A percentile compares a stretch with the other conserved stretches of the same genome.
Evolutionary conservation across 2,888 invertebrate species (phyloP).

Genomic region (Leptopterna dolabrata): DNA sequence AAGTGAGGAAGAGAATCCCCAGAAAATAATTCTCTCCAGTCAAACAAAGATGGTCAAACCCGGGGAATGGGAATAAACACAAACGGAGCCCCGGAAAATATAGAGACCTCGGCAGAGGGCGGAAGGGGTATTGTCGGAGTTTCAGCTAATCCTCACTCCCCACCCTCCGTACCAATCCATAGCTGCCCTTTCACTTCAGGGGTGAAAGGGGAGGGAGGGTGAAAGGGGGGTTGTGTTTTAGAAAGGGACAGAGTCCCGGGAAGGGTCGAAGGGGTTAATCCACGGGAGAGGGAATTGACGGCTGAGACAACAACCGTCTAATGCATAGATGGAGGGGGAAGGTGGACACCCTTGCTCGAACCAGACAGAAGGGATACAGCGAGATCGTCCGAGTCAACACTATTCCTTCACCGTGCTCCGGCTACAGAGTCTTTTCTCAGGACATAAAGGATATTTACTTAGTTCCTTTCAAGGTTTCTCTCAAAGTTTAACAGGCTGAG

Average conservation of each 20-base stretch:
- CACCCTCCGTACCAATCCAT: neutral
- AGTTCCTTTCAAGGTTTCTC: conserved; percentile 28
- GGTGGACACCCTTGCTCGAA: conserved; percentile 6
- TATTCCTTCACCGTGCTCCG: neutral
- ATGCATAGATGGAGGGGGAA: conserved; percentile 34
- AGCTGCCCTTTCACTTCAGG: conserved; percentile 1
- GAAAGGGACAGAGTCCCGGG: neutral
- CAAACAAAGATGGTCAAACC: conserved; percentile 23
- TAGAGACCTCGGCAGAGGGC: neutral
- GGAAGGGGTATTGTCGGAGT: conserved; percentile 18
- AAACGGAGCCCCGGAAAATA: conserved; percentile 39
- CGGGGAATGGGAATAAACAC: conserved; percentile 38
- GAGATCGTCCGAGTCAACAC: conserved; percentile 42
- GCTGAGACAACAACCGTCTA: conserved; percentile 54
- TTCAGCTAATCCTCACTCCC: conserved; percentile 35
- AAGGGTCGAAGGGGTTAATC: conserved; percentile 52
- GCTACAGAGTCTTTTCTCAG: neutral
- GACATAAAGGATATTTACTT: conserved; percentile 47
- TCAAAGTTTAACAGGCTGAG: neutral
- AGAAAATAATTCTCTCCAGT: conserved; percentile 34
- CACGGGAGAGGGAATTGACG: conserved; percentile 48
- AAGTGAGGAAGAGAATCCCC: neutral
- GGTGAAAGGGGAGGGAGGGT: neutral
- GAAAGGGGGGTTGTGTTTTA: conserved; percentile 9
- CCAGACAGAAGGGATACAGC: neutral